Conservation (phyloP, 2,888 invertebrate genomes). For the Sturmia bella region DNA sequence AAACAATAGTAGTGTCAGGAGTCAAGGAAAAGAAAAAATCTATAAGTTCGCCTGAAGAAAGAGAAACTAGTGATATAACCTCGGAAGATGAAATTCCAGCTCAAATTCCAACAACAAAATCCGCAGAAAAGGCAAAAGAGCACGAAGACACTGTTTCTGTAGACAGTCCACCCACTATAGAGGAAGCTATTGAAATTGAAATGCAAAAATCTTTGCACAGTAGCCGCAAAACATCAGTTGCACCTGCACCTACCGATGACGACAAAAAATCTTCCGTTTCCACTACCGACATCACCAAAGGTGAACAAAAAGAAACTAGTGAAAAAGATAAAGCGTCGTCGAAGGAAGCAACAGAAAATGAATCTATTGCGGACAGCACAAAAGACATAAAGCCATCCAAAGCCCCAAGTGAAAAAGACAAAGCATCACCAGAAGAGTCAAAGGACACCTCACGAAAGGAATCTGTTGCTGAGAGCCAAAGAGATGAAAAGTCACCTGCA, state of each 20-base stretch:
- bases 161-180: conserved; percentile 80
- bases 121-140: conserved; percentile 74
- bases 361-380: conserved; percentile 66
- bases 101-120: conserved; percentile 69
- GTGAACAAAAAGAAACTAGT: conserved; percentile 24
- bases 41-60: conserved; percentile 76
- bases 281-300: neutral
- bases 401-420: conserved; percentile 33
- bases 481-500: conserved; percentile 63
- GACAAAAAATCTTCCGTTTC: conserved; percentile 25
- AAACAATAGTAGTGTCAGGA: neutral
- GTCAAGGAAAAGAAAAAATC: conserved; percentile 71
- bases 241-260: conserved; percentile 32
- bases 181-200: conserved; percentile 80
- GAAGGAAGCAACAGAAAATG: conserved; percentile 56
- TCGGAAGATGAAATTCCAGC: conserved; percentile 81
- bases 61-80: conserved; percentile 79
- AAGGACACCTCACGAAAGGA: conserved; percentile 45
- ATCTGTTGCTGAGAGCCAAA: conserved; percentile 23
- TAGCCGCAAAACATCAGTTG: conserved; percentile 64
- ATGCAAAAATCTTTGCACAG: conserved; percentile 73
- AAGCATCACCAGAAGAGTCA: conserved; percentile 38
- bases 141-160: conserved; percentile 78
- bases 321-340: conserved; percentile 62
- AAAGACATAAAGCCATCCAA: conserved; percentile 32